Percentiles rank a stretch among this genome's conserved stretches.
Conservation (phyloP, 2,888 invertebrate genomes). For the Serripes groenlandicus region DNA sequence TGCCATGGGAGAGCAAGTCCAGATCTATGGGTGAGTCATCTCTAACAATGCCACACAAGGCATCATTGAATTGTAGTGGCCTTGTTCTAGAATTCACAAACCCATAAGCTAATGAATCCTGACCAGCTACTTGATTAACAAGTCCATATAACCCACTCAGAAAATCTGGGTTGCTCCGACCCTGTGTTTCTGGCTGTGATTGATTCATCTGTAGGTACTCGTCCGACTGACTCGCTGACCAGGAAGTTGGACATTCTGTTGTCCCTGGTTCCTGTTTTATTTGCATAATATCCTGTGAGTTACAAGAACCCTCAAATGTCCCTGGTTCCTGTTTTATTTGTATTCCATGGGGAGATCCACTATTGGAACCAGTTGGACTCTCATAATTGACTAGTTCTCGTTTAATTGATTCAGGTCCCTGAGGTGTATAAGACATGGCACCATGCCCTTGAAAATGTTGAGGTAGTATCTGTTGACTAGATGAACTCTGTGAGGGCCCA, state of each 20-base stretch:
- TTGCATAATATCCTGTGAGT: conserved; percentile 3
- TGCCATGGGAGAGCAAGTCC: not conserved
- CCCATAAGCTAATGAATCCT: conserved; percentile 37
- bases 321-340: conserved; percentile 58
- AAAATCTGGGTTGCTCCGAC: conserved; percentile 43
- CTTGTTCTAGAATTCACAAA: conserved; percentile 38
- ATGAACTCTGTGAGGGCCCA: conserved; percentile 14
- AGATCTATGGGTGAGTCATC: conserved; percentile 39
- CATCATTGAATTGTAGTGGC: conserved; percentile 66
- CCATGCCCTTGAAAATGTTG: not conserved
- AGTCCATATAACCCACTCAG: conserved; percentile 62
- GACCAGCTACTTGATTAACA: conserved; percentile 55
- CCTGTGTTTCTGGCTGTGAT: conserved; percentile 31
- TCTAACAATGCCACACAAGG: conserved; percentile 59
- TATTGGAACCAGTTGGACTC: not conserved
- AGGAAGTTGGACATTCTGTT: conserved; percentile 31
- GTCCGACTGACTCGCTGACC: conserved; percentile 11
- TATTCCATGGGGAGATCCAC: not conserved
- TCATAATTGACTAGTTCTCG: not conserved
- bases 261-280: conserved; percentile 60
- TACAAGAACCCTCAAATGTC: conserved; percentile 1
- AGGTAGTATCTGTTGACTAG: conserved; percentile 30
- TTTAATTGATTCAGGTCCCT: not conserved
- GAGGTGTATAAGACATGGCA: not conserved
- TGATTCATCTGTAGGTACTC: conserved; percentile 46